These are phyloP conservation scores for Aphodius granarius DNA, from an alignment of 2,888 invertebrate genomes.

Conservation along the genomic window DNA sequence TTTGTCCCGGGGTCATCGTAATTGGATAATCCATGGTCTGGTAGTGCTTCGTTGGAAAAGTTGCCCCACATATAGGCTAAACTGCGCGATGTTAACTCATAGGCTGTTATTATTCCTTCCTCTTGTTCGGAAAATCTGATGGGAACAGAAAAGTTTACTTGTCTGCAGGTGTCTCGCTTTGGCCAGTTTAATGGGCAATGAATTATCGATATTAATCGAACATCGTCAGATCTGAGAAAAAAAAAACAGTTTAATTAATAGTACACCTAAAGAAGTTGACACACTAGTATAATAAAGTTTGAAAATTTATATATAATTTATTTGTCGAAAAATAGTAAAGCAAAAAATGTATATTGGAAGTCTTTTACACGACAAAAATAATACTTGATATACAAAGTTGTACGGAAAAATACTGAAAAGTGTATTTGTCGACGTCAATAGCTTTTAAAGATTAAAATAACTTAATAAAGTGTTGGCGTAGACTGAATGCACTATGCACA, in stretches of 20 bases:
- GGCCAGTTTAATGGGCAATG: constrained; percentile 34
- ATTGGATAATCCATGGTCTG: neutral
- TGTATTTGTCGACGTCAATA: no score
- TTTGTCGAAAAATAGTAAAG: no score
- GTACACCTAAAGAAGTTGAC: neutral
- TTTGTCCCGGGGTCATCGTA: neutral
- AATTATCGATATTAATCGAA: constrained; percentile 26
- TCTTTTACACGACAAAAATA: no score
- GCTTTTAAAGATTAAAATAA: no score
- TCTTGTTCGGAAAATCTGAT: constrained; percentile 24
- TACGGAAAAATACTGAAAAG: no score
- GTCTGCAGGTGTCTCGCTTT: constrained; percentile 26
- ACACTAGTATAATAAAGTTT: neutral
- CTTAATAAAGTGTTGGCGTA: no score
- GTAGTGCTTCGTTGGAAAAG: neutral
- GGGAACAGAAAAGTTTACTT: constrained; percentile 32
- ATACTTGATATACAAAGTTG: no score
- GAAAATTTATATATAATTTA: neutral
- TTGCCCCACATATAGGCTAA: constrained; percentile 33
- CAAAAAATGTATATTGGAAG: no score
- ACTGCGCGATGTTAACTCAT: constrained; percentile 29
- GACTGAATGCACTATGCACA: no score
- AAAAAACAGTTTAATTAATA: neutral
- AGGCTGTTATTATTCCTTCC: constrained; percentile 12
- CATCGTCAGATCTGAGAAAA: constrained; percentile 26